These are phyloP conservation scores for Melipona beecheii DNA, from an alignment of 2,888 invertebrate species.

Conservation along the genomic window DNA sequence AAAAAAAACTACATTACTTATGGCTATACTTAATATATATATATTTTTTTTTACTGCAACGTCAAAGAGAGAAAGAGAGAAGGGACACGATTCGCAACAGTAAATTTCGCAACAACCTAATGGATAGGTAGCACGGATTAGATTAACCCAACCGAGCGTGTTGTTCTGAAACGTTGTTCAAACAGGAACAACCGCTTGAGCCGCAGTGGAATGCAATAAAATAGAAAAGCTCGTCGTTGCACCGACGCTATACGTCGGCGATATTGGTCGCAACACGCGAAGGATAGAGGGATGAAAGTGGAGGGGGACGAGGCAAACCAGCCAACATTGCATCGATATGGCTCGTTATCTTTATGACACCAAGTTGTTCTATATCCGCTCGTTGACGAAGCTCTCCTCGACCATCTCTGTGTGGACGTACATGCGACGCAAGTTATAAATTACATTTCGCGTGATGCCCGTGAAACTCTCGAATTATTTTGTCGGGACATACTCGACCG, in stretches of 20 bases:
- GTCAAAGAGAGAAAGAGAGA: background rate
- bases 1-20: too few relatives aligned
- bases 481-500: slow-evolving; percentile 5
- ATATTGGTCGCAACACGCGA: slow-evolving; percentile 34
- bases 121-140: slow-evolving; percentile 5
- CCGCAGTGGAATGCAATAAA: slow-evolving; percentile 32
- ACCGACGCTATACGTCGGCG: slow-evolving; percentile 29
- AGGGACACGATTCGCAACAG: background rate
- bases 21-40: too few relatives aligned
- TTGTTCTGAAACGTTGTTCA: background rate
- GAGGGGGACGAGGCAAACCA: background rate
- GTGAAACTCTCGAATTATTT: slow-evolving; percentile 49
- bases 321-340: slow-evolving; percentile 10
- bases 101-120: background rate
- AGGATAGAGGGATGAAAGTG: slow-evolving; percentile 14
- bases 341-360: slow-evolving; percentile 64
- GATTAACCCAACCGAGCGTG: slow-evolving; percentile 22
- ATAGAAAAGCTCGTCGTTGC: slow-evolving; percentile 21
- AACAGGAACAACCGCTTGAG: slow-evolving; percentile 2
- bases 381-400: slow-evolving; percentile 11
- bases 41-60: too few relatives aligned
- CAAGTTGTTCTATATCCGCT: slow-evolving; percentile 11
- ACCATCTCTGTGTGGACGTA: too few relatives aligned
- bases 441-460: slow-evolving; percentile 28
- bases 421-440: slow-evolving; percentile 41